These are phyloP conservation scores for Parnassius orleans DNA, from an alignment of 2,888 invertebrate species.

Conservation along the genomic window DNA sequence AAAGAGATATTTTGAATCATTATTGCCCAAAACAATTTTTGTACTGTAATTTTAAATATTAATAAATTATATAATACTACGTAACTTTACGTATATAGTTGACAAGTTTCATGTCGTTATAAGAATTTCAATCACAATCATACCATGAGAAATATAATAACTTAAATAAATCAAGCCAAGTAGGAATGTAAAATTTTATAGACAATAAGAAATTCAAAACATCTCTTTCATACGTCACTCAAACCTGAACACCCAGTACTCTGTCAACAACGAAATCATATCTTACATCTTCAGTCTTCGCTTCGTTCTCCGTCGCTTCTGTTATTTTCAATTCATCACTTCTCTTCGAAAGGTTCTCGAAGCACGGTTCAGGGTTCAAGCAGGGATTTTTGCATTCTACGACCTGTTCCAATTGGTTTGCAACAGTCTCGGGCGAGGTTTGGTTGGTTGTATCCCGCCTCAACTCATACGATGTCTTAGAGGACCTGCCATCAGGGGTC, in stretches of 20 bases:
- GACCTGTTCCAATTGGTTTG: constrained; percentile 35
- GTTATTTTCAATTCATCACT: constrained; percentile 61
- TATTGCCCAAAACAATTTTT: constrained; percentile 3
- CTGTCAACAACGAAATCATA: constrained; percentile 92
- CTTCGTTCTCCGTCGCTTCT: constrained; percentile 32
- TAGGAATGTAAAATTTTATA: background rate
- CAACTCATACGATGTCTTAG: constrained; percentile 70
- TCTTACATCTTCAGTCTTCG: constrained; percentile 78
- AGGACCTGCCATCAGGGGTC: constrained; percentile 72
- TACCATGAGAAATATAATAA: too few species aligned
- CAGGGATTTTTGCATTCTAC: constrained; percentile 60
- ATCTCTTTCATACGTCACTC: constrained; percentile 46
- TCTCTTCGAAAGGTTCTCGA: constrained; percentile 39
- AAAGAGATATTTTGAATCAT: constrained; percentile 9
- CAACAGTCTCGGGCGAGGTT: constrained; percentile 9
- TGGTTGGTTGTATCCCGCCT: constrained; percentile 38
- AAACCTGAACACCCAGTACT: constrained; percentile 92
- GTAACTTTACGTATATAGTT: too few species aligned
- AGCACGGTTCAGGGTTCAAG: constrained; percentile 43
- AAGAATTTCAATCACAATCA: too few species aligned
- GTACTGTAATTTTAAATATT: background rate
- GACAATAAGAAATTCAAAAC: constrained; percentile 11
- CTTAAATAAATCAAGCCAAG: background rate
- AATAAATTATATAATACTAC: background rate
- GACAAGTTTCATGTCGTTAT: too few species aligned